Evolutionary conservation across 2,797 vertebrate genomes (phyloP).

Genomic region (Mus minutoides): DNA sequence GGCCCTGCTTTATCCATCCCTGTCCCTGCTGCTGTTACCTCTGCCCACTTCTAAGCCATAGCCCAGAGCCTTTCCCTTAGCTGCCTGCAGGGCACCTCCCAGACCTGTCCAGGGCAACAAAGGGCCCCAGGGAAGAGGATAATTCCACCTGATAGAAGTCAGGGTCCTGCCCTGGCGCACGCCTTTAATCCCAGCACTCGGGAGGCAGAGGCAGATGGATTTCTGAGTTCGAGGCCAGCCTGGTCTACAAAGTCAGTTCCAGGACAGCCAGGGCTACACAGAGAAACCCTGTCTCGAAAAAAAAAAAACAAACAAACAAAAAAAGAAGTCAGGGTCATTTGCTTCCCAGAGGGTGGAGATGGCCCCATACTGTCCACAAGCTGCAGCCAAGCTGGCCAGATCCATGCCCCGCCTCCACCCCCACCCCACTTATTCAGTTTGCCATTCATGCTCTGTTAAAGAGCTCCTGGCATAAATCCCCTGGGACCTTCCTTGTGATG

Average conservation of each 20-base stretch:
- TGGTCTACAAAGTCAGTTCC: too few relatives aligned
- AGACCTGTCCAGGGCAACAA: background rate
- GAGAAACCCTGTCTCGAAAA: too few relatives aligned
- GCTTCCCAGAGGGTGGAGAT: background rate
- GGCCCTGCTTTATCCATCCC: background rate
- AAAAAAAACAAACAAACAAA: too few relatives aligned
- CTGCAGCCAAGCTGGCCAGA: background rate
- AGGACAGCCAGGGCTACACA: too few relatives aligned
- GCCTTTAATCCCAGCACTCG: too few relatives aligned
- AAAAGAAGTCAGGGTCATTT: background rate
- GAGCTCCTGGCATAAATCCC: background rate
- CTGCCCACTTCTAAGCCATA: background rate
- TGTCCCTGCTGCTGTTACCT: too few relatives aligned
- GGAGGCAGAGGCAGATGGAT: too few relatives aligned
- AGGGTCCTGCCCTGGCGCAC: too few relatives aligned
- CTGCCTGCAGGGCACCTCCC: background rate
- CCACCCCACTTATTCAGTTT: background rate
- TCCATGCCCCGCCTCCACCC: too few relatives aligned
- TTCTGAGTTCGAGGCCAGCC: too few relatives aligned
- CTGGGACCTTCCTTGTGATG: fast-evolving
- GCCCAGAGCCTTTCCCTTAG: background rate
- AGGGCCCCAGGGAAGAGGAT: background rate
- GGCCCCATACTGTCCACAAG: background rate
- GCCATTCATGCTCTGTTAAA: background rate
- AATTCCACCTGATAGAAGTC: background rate